Evolutionary conservation across 2,888 invertebrate genomes (phyloP).

Genomic region (Nymphalis polychloros): DNA sequence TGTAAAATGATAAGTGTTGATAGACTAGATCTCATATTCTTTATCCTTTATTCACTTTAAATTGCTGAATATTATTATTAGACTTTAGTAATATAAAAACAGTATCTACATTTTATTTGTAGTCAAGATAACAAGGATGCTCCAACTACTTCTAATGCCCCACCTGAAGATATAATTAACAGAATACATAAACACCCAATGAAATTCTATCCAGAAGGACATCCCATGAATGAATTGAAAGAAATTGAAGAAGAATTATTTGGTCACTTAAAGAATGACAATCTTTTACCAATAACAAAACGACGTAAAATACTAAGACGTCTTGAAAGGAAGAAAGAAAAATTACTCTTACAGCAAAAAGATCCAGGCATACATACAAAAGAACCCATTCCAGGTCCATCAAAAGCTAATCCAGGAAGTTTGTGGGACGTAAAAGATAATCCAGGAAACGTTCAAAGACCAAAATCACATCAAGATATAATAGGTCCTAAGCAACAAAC

Average conservation of each 20-base stretch:
- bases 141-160: slow-evolving; percentile 48
- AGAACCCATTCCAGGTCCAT: slow-evolving; percentile 39
- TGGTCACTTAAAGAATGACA: slow-evolving; percentile 64
- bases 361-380: slow-evolving; percentile 44
- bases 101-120: slow-evolving; percentile 42
- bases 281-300: slow-evolving; percentile 66
- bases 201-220: slow-evolving; percentile 65
- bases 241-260: slow-evolving; percentile 75
- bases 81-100: background rate
- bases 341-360: slow-evolving; percentile 52
- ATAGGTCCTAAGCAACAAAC: slow-evolving; percentile 64
- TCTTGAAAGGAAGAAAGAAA: slow-evolving; percentile 69
- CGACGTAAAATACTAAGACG: slow-evolving; percentile 73
- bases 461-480: slow-evolving; percentile 35
- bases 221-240: slow-evolving; percentile 80
- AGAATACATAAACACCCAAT: slow-evolving; percentile 47
- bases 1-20: too few species aligned
- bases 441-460: slow-evolving; percentile 41
- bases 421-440: slow-evolving; percentile 73
- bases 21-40: too few species aligned
- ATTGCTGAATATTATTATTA: too few species aligned
- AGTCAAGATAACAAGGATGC: slow-evolving; percentile 42
- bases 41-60: too few species aligned
- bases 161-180: slow-evolving; percentile 47
- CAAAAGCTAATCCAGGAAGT: slow-evolving; percentile 52